A percentile compares a stretch with the other conserved stretches of the same genome.
These are phyloP conservation scores for Leptopilina syphax DNA, from an alignment of 2,888 invertebrate species.

Conservation along the genomic window DNA sequence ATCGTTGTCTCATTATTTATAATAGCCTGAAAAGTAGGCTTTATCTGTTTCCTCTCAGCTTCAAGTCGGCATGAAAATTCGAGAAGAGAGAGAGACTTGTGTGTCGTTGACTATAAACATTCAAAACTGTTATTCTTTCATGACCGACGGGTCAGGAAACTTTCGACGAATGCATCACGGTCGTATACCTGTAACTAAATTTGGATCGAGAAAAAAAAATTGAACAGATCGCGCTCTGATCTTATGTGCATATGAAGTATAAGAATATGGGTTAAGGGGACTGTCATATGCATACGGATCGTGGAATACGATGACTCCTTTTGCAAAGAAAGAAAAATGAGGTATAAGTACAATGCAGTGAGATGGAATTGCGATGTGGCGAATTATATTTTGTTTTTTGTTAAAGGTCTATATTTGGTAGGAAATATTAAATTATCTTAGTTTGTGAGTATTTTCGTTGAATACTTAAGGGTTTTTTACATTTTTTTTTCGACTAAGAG, in stretches of 20 bases:
- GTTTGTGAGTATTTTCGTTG: too few relatives aligned
- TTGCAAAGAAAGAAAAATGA: not conserved
- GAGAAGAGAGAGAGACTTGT: slow-evolving; percentile 21
- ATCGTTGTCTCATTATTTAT: slow-evolving; percentile 41
- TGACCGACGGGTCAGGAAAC: slow-evolving; percentile 51
- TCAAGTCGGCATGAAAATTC: slow-evolving; percentile 36
- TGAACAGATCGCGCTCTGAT: slow-evolving; percentile 53
- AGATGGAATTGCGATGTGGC: not conserved
- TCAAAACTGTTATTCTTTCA: slow-evolving; percentile 39
- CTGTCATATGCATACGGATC: slow-evolving; percentile 64
- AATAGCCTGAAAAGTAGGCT: slow-evolving; percentile 32
- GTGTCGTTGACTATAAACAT: slow-evolving; percentile 12
- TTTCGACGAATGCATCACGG: slow-evolving; percentile 43
- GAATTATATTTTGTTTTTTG: not conserved
- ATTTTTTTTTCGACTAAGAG: too few relatives aligned
- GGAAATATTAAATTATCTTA: too few relatives aligned
- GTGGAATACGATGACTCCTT: slow-evolving; percentile 52
- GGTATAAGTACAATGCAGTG: too few relatives aligned
- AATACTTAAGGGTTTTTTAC: too few relatives aligned
- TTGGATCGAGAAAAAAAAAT: slow-evolving; percentile 52
- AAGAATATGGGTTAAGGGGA: slow-evolving; percentile 68
- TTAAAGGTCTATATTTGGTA: too few relatives aligned
- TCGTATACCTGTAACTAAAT: slow-evolving; percentile 53
- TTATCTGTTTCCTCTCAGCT: slow-evolving; percentile 28
- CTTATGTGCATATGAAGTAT: slow-evolving; percentile 56